Conservation (phyloP, 2,797 vertebrate species). For the Hydrolagus colliei region DNA sequence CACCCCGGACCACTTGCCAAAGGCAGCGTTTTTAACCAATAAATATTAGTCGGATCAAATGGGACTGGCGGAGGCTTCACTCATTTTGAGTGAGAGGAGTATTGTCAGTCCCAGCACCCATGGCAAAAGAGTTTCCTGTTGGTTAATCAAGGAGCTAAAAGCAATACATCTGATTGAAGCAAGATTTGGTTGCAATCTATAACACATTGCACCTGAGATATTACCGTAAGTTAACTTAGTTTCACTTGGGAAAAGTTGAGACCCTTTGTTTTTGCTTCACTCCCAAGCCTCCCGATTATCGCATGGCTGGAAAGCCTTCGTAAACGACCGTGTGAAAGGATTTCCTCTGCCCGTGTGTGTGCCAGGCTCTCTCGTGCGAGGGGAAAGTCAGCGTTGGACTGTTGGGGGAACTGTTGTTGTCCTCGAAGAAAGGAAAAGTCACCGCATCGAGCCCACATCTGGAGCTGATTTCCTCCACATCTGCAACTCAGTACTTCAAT, state of each 20-base stretch:
- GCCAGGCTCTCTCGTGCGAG: background rate
- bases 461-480: conserved; percentile 25
- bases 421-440: background rate
- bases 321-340: background rate
- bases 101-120: no score
- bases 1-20: no score
- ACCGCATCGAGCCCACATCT: background rate
- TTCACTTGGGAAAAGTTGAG: conserved; percentile 10
- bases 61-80: no score
- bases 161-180: no score
- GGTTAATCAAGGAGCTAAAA: no score
- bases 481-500: background rate
- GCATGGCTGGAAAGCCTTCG: background rate
- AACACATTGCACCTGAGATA: background rate
- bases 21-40: no score
- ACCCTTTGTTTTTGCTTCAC: no score
- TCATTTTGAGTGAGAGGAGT: no score
- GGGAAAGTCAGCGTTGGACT: background rate
- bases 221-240: background rate
- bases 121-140: no score
- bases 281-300: background rate
- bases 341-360: no score
- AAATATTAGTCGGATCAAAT: no score
- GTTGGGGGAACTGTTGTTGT: background rate
- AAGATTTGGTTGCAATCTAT: no score